Evolutionary conservation across 2,113 vertebrate species (phyloP), one percentile per base, ranked within the genome.

Genomic region (Canis aureus): DNA sequence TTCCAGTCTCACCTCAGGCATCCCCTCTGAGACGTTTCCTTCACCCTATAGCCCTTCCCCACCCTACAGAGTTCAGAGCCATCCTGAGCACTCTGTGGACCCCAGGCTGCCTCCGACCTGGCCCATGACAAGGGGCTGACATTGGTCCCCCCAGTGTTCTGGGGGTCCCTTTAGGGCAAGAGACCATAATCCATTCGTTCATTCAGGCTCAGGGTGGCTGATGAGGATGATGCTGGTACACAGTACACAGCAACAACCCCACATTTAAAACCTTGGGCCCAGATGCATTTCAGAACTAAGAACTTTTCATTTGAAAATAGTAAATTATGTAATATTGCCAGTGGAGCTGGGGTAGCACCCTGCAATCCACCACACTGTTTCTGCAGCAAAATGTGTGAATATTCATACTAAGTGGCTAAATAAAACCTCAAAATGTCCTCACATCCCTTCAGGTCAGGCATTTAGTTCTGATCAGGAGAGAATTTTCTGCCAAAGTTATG

Each of bases 311-410:
- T 1, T 85, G 53, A 78, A 89, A 84, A 17, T 3, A 12, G 27
- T 4, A 43, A 35, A 11, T 66, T 60, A 87, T 3, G 11, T 60
- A 35, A 51, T 22, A 29, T 12, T 59, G 8, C 80, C 23, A 10
- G 8, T 10, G 32, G 32, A 62, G 53, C 43, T 60, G 12, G 60
- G 59, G 20, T 4, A 25, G 23, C 35, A n/a, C n/a, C 93, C 91
- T 73, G 11, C 38, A 32, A 89, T 81, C 82, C 22, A 25, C 49
- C 55, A 83, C 27, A 2, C 9, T 55, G 19, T 66, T 92, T 93
- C 62, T 88, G 80, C 53, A 92, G 84, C 59, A 78, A 51, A 92
- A 43, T 35, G 22, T 78, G 80, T 29, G 94, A 96, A 49, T 25
- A 27, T 22, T 96, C 76, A 73, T 35, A 92, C 79, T 5, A 27